Evolutionary conservation across 2,113 vertebrate species (phyloP), one percentile per base, ranked within the genome.

Genomic region (Brachirus orientalis): DNA sequence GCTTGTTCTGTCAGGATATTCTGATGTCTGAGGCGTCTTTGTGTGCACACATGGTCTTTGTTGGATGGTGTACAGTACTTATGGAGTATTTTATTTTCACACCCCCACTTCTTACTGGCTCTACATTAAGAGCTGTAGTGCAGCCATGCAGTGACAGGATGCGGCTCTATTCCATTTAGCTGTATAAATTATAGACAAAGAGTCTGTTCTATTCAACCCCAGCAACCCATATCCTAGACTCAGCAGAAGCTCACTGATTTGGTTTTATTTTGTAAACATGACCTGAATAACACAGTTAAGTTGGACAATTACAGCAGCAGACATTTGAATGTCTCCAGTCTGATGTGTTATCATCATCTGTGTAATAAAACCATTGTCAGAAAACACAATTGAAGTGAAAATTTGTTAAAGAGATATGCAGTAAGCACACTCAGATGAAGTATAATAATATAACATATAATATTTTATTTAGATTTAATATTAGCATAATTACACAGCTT

Each of bases 181-280:
- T 80, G 64, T 75, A 91, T 92, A 85, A 92, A 92, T 93, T 91
- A 89, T 91, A 90, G 92, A 93, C 92, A 94, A 93, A 93, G 91
- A 88, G 58, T 48, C 63, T n/a, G 75, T 83, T 83, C 65, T 75
- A 67, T 53, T 83, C 77, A 78, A 64, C 82, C 69, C 73, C 50
- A 72, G 59, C 66, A 76, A 68, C 48, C 76, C 45, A 18, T 63
- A 55, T 48, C 63, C 46, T 62, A 75, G 81, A 75, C 67, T 54
- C 61, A 84, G 69, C 73, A 77, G 17, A 77, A 74, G 59, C 72
- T 77, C 77, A 66, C 40, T 73, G 66, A 13, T 20, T 45, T 7
- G 64, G 59, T 59, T 77, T 83, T 68, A 72, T 81, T 88, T 79
- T 77, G 56, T 45, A 63, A 80, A 79, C 46, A 79, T 79, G 55